Conservation (phyloP, 1,140 invertebrate species). For the Tyrophagus putrescentiae region DNA sequence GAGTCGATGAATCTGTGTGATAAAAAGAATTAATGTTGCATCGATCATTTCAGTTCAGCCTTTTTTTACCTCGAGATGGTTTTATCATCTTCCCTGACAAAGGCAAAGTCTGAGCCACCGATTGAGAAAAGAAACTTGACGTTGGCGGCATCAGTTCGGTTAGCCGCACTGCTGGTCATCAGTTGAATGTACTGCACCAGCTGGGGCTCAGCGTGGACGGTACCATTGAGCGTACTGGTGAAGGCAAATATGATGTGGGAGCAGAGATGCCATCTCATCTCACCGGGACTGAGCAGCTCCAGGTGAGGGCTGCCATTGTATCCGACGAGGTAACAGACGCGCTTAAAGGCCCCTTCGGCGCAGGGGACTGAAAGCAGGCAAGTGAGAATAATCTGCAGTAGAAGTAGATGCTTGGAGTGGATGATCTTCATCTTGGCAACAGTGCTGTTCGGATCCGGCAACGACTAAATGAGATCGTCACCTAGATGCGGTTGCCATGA, state of each 20-base stretch:
- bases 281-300: conserved; percentile 77
- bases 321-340: background rate
- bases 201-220: background rate
- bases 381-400: background rate
- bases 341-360: background rate
- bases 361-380: background rate
- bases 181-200: background rate
- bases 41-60: background rate
- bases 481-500: no score
- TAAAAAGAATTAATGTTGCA: background rate
- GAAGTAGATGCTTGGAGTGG: no score
- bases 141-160: conserved; percentile 1
- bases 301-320: conserved; percentile 65
- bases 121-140: background rate
- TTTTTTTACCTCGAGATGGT: background rate
- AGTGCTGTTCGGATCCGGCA: no score
- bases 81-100: background rate
- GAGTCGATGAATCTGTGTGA: conserved; percentile 30
- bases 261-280: conserved; percentile 52
- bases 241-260: conserved; percentile 52
- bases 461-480: no score
- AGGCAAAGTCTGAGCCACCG: background rate
- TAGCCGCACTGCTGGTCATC: background rate
- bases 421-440: no score
- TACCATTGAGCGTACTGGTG: conserved; percentile 52